A percentile compares a stretch with the other conserved stretches of the same genome.
Evolutionary conservation across 1,140 invertebrate species (phyloP).

Genomic region (Prorops nasuta): DNA sequence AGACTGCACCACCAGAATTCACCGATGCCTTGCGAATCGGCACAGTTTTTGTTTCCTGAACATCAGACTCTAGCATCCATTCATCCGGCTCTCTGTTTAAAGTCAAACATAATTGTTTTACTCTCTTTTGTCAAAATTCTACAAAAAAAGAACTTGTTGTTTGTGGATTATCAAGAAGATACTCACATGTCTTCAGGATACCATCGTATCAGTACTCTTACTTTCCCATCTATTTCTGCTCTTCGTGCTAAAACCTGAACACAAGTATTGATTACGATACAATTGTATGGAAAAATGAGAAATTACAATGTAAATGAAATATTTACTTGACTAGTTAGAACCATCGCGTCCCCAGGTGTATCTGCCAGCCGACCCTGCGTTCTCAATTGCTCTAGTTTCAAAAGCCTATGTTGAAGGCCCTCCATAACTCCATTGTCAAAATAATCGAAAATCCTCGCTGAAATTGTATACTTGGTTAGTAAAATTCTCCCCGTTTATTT

Average conservation of each 20-base stretch:
- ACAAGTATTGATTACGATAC: slow-evolving; percentile 7
- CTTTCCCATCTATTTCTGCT: slow-evolving; percentile 61
- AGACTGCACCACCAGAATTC: slow-evolving; percentile 46
- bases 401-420: slow-evolving; percentile 71
- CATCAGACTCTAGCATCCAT: slow-evolving; percentile 63
- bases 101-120: background rate
- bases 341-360: slow-evolving; percentile 58
- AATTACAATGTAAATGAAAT: slow-evolving; percentile 5
- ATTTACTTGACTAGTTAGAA: slow-evolving; percentile 67
- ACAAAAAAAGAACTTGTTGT: background rate
- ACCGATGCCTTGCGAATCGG: slow-evolving; percentile 54
- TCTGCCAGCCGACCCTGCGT: slow-evolving; percentile 58
- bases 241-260: slow-evolving; percentile 63
- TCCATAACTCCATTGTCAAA: slow-evolving; percentile 88
- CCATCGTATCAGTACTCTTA: slow-evolving; percentile 67
- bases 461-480: too few species aligned
- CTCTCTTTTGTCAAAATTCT: background rate
- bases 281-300: slow-evolving; percentile 1
- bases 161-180: slow-evolving; percentile 6
- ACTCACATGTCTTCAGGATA: slow-evolving; percentile 70
- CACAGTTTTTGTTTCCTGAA: slow-evolving; percentile 56
- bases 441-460: slow-evolving; percentile 82
- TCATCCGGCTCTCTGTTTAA: slow-evolving; percentile 60
- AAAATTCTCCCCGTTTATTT: background rate
- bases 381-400: slow-evolving; percentile 62